Base-by-base conservation (phyloP, 2,888 invertebrate genomes). In the Tubulanus polymorphus region DNA sequence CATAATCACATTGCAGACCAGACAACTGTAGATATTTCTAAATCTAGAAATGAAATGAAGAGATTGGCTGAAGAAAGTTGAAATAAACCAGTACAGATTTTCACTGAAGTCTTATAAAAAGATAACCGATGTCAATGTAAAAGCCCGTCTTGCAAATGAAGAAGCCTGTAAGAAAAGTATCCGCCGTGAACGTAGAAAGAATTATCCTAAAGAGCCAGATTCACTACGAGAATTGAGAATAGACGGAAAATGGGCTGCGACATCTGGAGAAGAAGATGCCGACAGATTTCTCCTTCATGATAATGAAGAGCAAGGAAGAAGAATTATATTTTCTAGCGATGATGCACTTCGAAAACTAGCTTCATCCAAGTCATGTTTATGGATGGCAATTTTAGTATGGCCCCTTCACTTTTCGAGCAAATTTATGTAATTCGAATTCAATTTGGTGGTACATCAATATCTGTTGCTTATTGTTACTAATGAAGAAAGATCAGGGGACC, bases 351-450 rank as follows among this genome's bases (percentile, higher is more conserved):
- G 26, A 26, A 0, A 6, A 25, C 52, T 46, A 12, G 37, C 52
- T n/a, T 15, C 18, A 20, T 18, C 29, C 30, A 30, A 46, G 37
- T 46, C n/a, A 27, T 46, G 30, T 28, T 52, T 20, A 45, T 46
- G 3, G 46, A 46, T 28, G 52, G 52, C 18, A 52, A 52, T 29
- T 52, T 26, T 46, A 23, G 45, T 25, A 46, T 52, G 52, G n/a
- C 18, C 15, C 3, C 46, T 23, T 12, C 2, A 8, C 18, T 25
- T 18, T 52, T 52, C 29, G 29, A 30, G 15, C 46, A 46, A 27
- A 23, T 52, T 28, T 52, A 46, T 37, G 41, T 52, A 23, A 52
- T 46, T 6, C 12, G 46, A 2, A 30, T 29, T 28, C 46, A 12
- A 2, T 23, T 45, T 52, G 52, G 46, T 26, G 37, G 45, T n/a